These are phyloP conservation scores for Rhodeus uyekii DNA, from an alignment of 2,797 vertebrate species.

Conservation along the genomic window DNA sequence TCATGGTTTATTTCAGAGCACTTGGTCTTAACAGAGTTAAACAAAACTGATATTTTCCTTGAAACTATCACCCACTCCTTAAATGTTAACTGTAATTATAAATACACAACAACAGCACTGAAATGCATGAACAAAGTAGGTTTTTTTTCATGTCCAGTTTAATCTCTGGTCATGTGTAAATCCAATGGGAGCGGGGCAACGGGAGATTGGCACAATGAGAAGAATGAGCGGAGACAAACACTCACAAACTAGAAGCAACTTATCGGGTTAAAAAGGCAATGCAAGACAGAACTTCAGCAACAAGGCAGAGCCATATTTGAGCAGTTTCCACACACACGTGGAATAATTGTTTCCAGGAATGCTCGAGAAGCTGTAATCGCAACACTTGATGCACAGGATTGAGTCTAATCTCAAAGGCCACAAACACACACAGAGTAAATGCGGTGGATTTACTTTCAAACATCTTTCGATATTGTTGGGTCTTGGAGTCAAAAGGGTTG, in stretches of 20 bases:
- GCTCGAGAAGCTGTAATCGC: conserved; percentile 47
- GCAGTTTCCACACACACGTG: conserved; percentile 41
- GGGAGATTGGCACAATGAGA: conserved; percentile 33
- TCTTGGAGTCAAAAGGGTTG: not conserved
- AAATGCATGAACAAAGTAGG: conserved; percentile 50
- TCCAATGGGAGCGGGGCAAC: conserved; percentile 39
- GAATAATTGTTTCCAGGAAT: conserved; percentile 43
- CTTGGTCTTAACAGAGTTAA: conserved; percentile 62
- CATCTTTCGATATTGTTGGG: not conserved
- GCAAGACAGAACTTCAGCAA: conserved; percentile 37
- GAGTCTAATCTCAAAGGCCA: not conserved
- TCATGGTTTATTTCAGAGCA: conserved; percentile 66
- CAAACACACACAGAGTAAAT: conserved; percentile 38
- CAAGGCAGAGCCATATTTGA: conserved; percentile 51
- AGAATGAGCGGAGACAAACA: conserved; percentile 30
- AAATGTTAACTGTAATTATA: conserved; percentile 63
- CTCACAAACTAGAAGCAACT: conserved; percentile 43
- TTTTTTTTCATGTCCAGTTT: conserved; percentile 46
- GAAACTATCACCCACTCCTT: conserved; percentile 56
- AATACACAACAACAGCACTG: conserved; percentile 66
- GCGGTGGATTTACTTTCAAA: not conserved
- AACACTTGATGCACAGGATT: conserved; percentile 27
- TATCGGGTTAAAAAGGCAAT: conserved; percentile 33
- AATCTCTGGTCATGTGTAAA: conserved; percentile 50
- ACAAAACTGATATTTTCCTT: conserved; percentile 61